Evolutionary conservation across 2,797 vertebrate genomes (phyloP), one percentile per base, ranked within the genome.

Genomic region (Monodelphis domestica): DNA sequence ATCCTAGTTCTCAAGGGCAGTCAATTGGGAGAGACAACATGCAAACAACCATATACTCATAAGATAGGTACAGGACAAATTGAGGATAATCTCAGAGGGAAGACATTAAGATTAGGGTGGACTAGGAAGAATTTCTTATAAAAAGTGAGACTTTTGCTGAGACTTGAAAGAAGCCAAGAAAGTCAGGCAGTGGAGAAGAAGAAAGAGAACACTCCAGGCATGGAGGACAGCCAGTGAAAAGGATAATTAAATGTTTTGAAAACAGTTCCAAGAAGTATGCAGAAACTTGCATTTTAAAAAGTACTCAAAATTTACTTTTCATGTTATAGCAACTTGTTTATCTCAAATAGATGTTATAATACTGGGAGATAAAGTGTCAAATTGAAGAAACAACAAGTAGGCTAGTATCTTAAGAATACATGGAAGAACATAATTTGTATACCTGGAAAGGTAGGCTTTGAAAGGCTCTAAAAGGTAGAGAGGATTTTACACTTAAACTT

Each of bases 251-350:
- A 50, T 26, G 26, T 84, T 84, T 84, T 56, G 21, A 59, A 93
- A 87, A n/a, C 7, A 57, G 33, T 26, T 59, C 24, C 54, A 55
- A 90, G 51, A 90, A 78, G 33, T 52, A 89, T 53, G 70, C 33
- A 89, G 24, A 50, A 94, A 95, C 15, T 50, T 53, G 0, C 78
- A 95, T 91, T 90, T 54, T 94, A 87, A 89, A 94, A 84, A 84
- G 89, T 89, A 93, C 28, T 56, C 93, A 63, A 3, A 91, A 87
- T 52, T 94, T 93, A 55, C 84, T 54, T 90, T 94, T 92, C 54
- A 84, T 29, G 59, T 57, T 88, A 55, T 84, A 91, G 90, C 29
- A 90, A 89, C 94, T 95, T 87, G 95, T 15, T 96, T 91, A 51
- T 90, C 15, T 87, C 45, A 91, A 92, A 92, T 21, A 91, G 89